These are phyloP conservation scores for Semnornis frantzii DNA, from an alignment of 2,113 vertebrate species.

Conservation along the genomic window DNA sequence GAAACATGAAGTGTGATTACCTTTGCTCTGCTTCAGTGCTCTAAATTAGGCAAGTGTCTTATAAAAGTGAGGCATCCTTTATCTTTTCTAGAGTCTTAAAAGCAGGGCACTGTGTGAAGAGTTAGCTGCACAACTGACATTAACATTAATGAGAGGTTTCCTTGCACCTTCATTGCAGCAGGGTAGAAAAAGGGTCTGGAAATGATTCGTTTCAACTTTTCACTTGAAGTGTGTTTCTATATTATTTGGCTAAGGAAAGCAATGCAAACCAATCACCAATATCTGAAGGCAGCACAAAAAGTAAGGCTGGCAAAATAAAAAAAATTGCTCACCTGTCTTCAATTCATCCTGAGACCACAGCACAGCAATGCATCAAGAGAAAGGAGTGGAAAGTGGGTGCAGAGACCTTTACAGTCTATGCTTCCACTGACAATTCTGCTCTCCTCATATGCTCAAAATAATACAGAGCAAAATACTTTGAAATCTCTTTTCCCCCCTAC, in stretches of 20 bases:
- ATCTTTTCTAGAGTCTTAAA: neutral
- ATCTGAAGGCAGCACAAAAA: conserved; percentile 54
- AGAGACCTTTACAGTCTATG: neutral
- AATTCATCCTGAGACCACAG: neutral
- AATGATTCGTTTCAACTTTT: conserved; percentile 40
- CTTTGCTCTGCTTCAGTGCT: neutral
- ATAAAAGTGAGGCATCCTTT: neutral
- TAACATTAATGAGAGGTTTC: conserved; percentile 58
- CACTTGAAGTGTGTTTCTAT: neutral
- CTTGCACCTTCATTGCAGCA: conserved; percentile 53
- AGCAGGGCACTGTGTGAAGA: neutral
- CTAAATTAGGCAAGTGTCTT: neutral
- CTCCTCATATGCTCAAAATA: neutral
- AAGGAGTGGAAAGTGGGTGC: neutral
- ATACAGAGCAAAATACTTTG: neutral
- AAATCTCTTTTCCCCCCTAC: neutral
- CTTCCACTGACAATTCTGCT: conserved; percentile 22
- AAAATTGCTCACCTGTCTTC: neutral
- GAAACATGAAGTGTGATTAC: neutral
- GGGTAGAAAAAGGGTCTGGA: conserved; percentile 45
- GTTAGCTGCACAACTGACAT: conserved; percentile 60
- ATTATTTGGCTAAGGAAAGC: conserved; percentile 8
- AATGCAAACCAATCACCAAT: conserved; percentile 6
- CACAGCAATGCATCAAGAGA: neutral
- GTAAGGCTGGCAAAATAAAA: conserved; percentile 24